Base-by-base conservation (phyloP, 2,888 invertebrate genomes). In the Theodoxus fluviatilis region DNA sequence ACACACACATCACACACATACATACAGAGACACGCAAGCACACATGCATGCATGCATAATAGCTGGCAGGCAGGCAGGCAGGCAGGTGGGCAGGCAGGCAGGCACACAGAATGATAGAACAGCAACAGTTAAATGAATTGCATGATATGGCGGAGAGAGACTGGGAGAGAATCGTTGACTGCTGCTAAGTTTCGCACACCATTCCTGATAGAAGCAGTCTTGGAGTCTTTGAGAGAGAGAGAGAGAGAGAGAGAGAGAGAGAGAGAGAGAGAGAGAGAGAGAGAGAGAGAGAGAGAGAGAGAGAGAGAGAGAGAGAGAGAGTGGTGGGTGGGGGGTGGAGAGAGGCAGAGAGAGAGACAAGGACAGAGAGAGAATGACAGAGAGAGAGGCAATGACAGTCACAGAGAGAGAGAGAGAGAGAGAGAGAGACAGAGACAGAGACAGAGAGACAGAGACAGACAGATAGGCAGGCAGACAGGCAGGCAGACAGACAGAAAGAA, bases 21-120 rank as follows among this genome's bases (percentile, higher is more conserved):
- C 31, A 49, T 22, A 47, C 28, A n/a, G 22, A 3, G 37, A 12
- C 35, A 38, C 35, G 33, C 38, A 18, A 7, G 22, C 18, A 63
- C 63, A 35, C 47, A 67, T 12, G 31, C 22, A 31, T 33, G 31
- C 31, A 28, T 3, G n/a, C 33, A 47, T 18, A 52, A 22, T 33
- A n/a, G 33, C 43, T 35, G 31, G 49, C 59, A 33, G 15, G 49
- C 59, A 69, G 7, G 63, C 38, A 49, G 52, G 49, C n/a, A 3
- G 25, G 35, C 31, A 6, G 22, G 28, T 49, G 9, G 52, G 12
- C 18, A 18, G 52, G 52, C 28, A 28, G 33, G n/a, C 15, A 67
- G 28, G 52, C n/a, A 4, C 3, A 67, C 1, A 67, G 1, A 49
- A 25, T 49, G 52, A 49, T 6, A 28, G 1, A 38, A 1, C 12